Evolutionary conservation across 2,113 vertebrate species (phyloP).

Genomic region (Podilymbus podiceps): DNA sequence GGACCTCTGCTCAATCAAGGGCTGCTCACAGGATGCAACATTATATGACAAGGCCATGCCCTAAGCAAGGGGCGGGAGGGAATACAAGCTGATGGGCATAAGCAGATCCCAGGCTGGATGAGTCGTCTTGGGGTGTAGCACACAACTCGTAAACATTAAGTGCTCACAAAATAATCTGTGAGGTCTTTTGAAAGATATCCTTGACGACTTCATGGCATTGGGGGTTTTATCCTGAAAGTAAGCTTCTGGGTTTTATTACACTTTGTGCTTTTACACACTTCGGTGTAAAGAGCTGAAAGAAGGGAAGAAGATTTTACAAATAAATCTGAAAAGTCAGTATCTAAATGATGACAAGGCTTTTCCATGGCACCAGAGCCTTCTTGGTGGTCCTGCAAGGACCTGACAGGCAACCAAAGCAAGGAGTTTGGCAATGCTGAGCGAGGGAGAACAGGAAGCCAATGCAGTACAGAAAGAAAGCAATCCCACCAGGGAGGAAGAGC

Average conservation of each 20-base stretch:
- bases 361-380: neutral
- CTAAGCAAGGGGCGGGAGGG: neutral
- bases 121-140: neutral
- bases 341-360: neutral
- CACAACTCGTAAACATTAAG: neutral
- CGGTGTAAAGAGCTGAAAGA: neutral
- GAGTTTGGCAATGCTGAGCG: neutral
- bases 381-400: neutral
- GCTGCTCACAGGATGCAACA: no score
- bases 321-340: accelerated
- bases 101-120: neutral
- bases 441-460: neutral
- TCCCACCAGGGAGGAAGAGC: neutral
- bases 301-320: neutral
- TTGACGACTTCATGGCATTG: accelerated
- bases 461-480: neutral
- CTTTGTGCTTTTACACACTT: neutral
- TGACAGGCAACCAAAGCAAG: neutral
- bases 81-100: no score
- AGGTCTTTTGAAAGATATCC: neutral
- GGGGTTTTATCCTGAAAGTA: neutral
- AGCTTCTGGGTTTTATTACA: no score
- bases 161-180: neutral
- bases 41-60: no score
- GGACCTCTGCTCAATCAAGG: neutral